Base-by-base conservation (phyloP, 2,888 invertebrate species). In the Catonia carolina region DNA sequence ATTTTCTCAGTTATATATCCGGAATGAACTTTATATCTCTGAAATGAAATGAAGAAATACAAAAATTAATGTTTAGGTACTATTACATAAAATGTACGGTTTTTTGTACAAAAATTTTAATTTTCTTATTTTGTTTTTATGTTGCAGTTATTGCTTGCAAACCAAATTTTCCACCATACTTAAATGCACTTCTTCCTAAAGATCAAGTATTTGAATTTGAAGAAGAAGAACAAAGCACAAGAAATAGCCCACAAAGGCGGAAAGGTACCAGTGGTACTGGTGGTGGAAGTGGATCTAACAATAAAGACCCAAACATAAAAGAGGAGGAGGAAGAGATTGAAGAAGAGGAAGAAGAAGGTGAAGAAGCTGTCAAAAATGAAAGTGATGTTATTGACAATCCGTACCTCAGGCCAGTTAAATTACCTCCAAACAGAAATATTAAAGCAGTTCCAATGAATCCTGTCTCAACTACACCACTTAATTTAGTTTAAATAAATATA, bases 201-300 rank as follows among this genome's bases (percentile, higher is more conserved):
- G 96, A 97, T 75, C 94, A 96, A 77, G 89, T 96, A 35, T 91
- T 94, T 72, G 94, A 95, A 69, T 86, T 89, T 68, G 92, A 93
- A 69, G 89, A 90, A 68, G 72, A 86, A 59, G 85, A 86, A 23
- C 27, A 27, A 27, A 6, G 27, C 8, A 35, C 49, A 2, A 41
- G 36, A 60, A 51, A 67, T 37, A 60, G 37, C 51, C 60, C 55
- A 69, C 71, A 37, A 69, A 70, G 60, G 68, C 68, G 63, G 63
- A 69, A 57, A 61, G n/a, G n/a, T n/a, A n/a, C n/a, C n/a, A n/a
- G n/a, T n/a, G n/a, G n/a, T n/a, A n/a, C n/a, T n/a, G n/a, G n/a
- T n/a, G n/a, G n/a, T n/a, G n/a, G n/a, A n/a, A 70, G 71, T 35
- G 27, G 27, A 6, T 6, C 4, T 6, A 8, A 27, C 8, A 27